Conservation (phyloP, 2,888 invertebrate species). For the Drosophila helvetica region DNA sequence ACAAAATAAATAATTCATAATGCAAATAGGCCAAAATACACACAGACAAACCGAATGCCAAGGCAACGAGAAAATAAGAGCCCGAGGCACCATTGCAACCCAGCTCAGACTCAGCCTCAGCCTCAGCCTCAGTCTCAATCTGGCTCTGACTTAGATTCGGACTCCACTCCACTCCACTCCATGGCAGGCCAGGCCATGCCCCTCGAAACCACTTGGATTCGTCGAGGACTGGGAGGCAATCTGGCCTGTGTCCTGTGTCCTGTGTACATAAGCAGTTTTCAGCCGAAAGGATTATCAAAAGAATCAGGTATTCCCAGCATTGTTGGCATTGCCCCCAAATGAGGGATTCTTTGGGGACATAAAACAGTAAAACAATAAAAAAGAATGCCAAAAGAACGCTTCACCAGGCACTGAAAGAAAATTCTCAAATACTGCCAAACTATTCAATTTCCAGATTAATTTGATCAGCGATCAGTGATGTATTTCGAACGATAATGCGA, state of each 20-base stretch:
- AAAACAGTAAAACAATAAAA: constrained; percentile 33
- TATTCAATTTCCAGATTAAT: not conserved
- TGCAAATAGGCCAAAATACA: constrained; percentile 73
- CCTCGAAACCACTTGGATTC: not conserved
- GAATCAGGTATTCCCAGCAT: constrained; percentile 47
- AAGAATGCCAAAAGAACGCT: constrained; percentile 18
- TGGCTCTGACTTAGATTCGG: constrained; percentile 21
- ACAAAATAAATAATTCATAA: constrained; percentile 78
- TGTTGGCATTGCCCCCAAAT: constrained; percentile 43
- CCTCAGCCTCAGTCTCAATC: constrained; percentile 2
- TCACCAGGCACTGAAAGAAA: constrained; percentile 1
- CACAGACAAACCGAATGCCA: constrained; percentile 36
- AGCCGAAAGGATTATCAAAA: constrained; percentile 58
- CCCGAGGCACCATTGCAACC: constrained; percentile 34
- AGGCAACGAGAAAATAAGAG: constrained; percentile 49
- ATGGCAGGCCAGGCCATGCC: not conserved
- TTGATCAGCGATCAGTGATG: too few relatives aligned
- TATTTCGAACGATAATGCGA: too few relatives aligned
- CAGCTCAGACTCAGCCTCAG: constrained; percentile 14
- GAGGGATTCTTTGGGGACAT: constrained; percentile 33
- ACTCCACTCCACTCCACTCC: constrained; percentile 17
- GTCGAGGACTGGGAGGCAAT: constrained; percentile 38
- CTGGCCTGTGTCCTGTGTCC: constrained; percentile 25
- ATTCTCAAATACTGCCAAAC: not conserved
- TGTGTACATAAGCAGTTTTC: constrained; percentile 49